Evolutionary conservation across 2,113 vertebrate species (phyloP).

Genomic region (Phrynocephalus versicolor): DNA sequence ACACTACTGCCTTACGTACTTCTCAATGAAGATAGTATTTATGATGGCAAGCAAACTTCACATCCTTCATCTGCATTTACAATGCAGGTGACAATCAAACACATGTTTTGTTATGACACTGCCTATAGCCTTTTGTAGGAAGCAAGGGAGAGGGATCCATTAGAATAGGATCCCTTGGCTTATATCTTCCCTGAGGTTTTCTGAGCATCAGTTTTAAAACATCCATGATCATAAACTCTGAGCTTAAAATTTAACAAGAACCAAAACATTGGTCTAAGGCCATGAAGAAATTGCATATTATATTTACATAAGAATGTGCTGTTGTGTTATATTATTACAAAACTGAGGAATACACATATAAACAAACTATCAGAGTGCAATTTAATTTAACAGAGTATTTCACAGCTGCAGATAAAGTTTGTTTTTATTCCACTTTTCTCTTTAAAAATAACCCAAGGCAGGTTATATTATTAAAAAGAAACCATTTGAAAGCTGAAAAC

Average conservation of each 20-base stretch:
- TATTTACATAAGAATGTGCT: not conserved
- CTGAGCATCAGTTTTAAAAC: not conserved
- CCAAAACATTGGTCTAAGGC: not conserved
- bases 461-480: too few relatives aligned
- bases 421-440: too few relatives aligned
- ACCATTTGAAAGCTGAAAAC: not conserved
- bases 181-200: not conserved
- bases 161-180: constrained; percentile 25
- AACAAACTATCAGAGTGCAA: not conserved
- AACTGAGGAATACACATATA: not conserved
- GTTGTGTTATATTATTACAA: not conserved
- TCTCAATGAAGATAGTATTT: not conserved
- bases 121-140: constrained; percentile 27
- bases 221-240: not conserved
- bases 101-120: constrained; percentile 40
- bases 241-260: not conserved
- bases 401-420: not conserved
- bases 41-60: constrained; percentile 36
- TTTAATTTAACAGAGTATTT: not conserved
- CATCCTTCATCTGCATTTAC: constrained; percentile 43
- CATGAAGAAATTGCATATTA: not conserved
- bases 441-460: too few relatives aligned
- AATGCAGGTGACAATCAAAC: constrained; percentile 31
- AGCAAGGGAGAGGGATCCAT: constrained; percentile 17
- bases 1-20: not conserved